These are phyloP conservation scores for Macrophya alboannulata DNA, from an alignment of 2,888 invertebrate species.

Conservation along the genomic window DNA sequence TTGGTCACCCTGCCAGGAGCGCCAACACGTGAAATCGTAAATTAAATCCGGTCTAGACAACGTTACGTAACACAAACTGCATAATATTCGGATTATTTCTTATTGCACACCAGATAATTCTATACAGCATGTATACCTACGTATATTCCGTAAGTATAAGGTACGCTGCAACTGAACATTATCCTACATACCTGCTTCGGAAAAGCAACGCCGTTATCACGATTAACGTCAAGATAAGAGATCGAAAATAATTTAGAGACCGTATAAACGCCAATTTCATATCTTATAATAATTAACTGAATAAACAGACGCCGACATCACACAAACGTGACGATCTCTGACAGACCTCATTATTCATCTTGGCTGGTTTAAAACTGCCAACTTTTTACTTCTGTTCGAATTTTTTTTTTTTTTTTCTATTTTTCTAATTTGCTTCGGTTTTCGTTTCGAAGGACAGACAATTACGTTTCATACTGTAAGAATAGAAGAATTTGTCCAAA, in stretches of 20 bases:
- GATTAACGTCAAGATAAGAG: constrained; percentile 19
- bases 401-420: background rate
- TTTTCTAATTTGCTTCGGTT: background rate
- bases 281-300: background rate
- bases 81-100: constrained; percentile 38
- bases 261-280: background rate
- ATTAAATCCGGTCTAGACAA: constrained; percentile 45
- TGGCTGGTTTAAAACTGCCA: background rate
- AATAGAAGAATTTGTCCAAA: background rate
- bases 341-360: background rate
- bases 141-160: background rate
- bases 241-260: background rate
- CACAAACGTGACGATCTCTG: background rate
- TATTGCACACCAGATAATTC: background rate
- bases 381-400: background rate
- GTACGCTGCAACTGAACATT: too few relatives aligned
- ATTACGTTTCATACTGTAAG: background rate
- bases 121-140: background rate
- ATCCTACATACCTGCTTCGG: background rate
- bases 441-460: background rate
- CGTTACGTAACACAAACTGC: constrained; percentile 46
- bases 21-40: constrained; percentile 37
- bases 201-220: background rate
- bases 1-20: constrained; percentile 47
- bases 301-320: background rate